phyloP scores from a whole-genome alignment of 2,888 invertebrate genomes.

The Gisinianus flammeolus region DNA sequence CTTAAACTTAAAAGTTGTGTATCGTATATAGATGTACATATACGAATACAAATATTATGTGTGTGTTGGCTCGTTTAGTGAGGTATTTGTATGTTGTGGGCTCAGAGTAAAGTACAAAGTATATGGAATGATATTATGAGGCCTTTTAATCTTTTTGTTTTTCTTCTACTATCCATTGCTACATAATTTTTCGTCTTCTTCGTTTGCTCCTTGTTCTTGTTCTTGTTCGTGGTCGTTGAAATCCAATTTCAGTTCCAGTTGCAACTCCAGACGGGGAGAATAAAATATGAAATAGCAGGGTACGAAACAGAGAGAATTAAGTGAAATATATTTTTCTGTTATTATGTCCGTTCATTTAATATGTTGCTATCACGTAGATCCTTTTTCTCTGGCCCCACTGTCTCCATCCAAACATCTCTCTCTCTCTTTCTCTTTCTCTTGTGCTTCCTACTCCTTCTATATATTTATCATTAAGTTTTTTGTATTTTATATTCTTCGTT shows the following conservation, averaged over 20 bases:
- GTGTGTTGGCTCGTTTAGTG: too few species aligned
- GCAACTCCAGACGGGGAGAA: neutral
- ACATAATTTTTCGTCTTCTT: too few species aligned
- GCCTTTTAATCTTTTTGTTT: too few species aligned
- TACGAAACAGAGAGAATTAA: neutral
- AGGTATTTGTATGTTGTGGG: too few species aligned
- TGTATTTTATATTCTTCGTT: neutral
- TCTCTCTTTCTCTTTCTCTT: too few species aligned
- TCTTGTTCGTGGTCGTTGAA: neutral
- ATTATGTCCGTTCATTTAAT: slow-evolving; percentile 27
- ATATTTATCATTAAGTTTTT: slow-evolving; percentile 29
- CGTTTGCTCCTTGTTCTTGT: neutral
- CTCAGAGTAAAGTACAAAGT: too few species aligned
- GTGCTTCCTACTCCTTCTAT: too few species aligned
- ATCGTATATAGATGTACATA: too few species aligned
- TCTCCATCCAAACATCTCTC: neutral
- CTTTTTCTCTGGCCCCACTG: slow-evolving; percentile 9
- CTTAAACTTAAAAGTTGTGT: too few species aligned
- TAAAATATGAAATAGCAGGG: neutral
- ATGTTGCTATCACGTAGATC: slow-evolving; percentile 29
- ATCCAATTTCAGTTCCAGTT: neutral
- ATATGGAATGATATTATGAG: too few species aligned
- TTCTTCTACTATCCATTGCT: too few species aligned
- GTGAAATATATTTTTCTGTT: slow-evolving; percentile 1
- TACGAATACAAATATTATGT: too few species aligned